Base-by-base conservation (phyloP, 1,140 invertebrate species). In the Pomacea maculata region DNA sequence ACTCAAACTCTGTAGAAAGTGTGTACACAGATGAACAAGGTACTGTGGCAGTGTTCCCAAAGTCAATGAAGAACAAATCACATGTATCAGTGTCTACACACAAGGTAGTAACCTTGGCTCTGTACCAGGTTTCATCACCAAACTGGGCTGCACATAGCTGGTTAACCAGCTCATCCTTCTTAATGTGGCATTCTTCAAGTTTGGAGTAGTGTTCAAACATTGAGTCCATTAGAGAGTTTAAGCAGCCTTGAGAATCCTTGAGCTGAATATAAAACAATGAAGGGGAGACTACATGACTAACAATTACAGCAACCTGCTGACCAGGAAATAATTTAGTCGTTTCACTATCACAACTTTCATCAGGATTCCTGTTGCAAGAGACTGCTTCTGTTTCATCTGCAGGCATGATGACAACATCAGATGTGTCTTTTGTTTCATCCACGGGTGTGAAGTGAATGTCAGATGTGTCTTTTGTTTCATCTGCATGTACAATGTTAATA, bases 121-220 rank as follows among this genome's bases (percentile, higher is more conserved):
- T 70, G 64, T 86, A 85, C 87, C 87, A 88, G 93, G 91, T 78
- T 94, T 92, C 1, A 61, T 75, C 80, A 29, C 80, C 81, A 75
- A 74, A 88, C 54, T 75, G 68, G 15, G 78, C 82, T 14, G 84
- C 85, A 70, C 84, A 85, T 0, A 84, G 21, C 67, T 84, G 77
- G 96, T 91, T 89, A 84, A 92, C 86, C 0, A 94, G 94, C 91
- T 79, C 55, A n/a, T 95, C 94, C n/a, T 86, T 80, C 71, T 94
- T 94, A 9, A 92, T 92, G n/a, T 95, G 94, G 7, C n/a, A 75
- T 45, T 82, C 82, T 64, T 68, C 57, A 67, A 72, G 70, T 21
- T 64, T 77, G 70, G 73, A 83, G 67, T 85, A 87, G 19, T 86
- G 82, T 19, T 88, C 85, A 80, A 80, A 86, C 85, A 89, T 86